A percentile compares a stretch with the other conserved stretches of the same genome.
Evolutionary conservation across 2,888 invertebrate species (phyloP).

Genomic region (Pyrocoelia pectoralis): DNA sequence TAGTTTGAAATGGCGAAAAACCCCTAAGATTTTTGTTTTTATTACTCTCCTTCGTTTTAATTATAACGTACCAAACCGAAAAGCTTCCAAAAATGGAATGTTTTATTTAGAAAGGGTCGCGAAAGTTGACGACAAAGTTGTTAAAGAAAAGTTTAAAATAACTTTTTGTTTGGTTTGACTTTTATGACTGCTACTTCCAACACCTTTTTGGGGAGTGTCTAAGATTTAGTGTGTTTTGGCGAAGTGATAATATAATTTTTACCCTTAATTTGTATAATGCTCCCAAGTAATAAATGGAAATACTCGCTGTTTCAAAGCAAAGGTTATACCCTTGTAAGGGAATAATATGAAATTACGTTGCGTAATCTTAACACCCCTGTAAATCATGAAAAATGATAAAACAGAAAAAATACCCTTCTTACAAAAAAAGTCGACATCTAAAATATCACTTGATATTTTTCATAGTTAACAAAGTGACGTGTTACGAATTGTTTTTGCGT

Average conservation of each 20-base stretch:
- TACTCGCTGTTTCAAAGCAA: not conserved
- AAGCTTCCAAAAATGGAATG: not conserved
- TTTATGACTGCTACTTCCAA: slow-evolving; percentile 11
- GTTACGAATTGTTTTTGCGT: slow-evolving; percentile 30
- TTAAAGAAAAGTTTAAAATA: slow-evolving; percentile 11
- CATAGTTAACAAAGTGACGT: slow-evolving; percentile 27
- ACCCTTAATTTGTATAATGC: not conserved
- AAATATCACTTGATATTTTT: slow-evolving; percentile 26
- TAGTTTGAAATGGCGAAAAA: not conserved
- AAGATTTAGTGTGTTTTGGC: slow-evolving; percentile 1
- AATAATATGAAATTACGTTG: not conserved
- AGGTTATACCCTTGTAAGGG: not conserved
- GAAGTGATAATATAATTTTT: slow-evolving; percentile 4
- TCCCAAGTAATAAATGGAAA: not conserved
- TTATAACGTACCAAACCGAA: slow-evolving; percentile 1
- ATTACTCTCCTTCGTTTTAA: not conserved
- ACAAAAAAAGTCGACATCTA: slow-evolving; percentile 17
- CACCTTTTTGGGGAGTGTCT: not conserved
- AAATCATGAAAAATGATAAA: slow-evolving; percentile 23
- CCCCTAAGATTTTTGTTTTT: not conserved
- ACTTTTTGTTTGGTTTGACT: slow-evolving; percentile 8
- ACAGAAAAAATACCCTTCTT: slow-evolving; percentile 9
- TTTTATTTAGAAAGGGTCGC: slow-evolving; percentile 2
- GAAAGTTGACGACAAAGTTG: slow-evolving; percentile 2
- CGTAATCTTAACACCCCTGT: slow-evolving; percentile 17